Conservation (phyloP, 2,113 vertebrate genomes). For the Gymnarchus niloticus region DNA sequence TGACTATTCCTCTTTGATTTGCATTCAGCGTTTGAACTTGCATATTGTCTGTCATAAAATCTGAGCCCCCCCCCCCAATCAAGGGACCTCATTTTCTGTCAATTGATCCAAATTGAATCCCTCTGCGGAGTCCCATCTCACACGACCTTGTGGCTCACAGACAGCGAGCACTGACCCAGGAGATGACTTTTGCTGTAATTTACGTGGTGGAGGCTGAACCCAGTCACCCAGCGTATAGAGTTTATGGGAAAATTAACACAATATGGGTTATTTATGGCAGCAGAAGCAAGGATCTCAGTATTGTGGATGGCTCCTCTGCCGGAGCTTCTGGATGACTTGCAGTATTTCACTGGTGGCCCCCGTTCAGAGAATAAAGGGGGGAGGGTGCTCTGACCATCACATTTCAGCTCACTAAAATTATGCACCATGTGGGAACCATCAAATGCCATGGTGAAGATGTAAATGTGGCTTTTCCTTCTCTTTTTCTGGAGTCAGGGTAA, state of each 20-base stretch:
- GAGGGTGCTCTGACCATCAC: neutral
- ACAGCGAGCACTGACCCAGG: neutral
- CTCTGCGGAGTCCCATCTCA: neutral
- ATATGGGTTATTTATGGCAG: constrained; percentile 36
- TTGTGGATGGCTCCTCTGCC: neutral
- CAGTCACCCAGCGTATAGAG: constrained; percentile 25
- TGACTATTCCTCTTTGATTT: neutral
- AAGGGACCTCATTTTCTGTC: neutral
- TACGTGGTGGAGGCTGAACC: constrained; percentile 19
- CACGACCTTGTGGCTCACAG: neutral
- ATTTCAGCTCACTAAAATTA: constrained; percentile 41
- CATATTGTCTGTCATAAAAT: neutral
- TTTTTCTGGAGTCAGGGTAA: constrained; percentile 7
- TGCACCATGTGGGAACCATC: constrained; percentile 41
- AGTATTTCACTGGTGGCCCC: constrained; percentile 17
- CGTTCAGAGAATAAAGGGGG: constrained; percentile 8
- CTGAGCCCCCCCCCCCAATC: neutral
- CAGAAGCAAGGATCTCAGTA: constrained; percentile 22
- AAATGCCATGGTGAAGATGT: constrained; percentile 32
- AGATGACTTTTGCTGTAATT: constrained; percentile 15
- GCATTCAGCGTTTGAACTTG: neutral
- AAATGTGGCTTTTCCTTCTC: constrained; percentile 31
- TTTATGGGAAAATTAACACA: constrained; percentile 42
- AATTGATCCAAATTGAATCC: neutral
- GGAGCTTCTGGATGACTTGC: neutral